phyloP scores from a whole-genome alignment of 2,797 vertebrate species.

The Melanotaenia boesemani region DNA sequence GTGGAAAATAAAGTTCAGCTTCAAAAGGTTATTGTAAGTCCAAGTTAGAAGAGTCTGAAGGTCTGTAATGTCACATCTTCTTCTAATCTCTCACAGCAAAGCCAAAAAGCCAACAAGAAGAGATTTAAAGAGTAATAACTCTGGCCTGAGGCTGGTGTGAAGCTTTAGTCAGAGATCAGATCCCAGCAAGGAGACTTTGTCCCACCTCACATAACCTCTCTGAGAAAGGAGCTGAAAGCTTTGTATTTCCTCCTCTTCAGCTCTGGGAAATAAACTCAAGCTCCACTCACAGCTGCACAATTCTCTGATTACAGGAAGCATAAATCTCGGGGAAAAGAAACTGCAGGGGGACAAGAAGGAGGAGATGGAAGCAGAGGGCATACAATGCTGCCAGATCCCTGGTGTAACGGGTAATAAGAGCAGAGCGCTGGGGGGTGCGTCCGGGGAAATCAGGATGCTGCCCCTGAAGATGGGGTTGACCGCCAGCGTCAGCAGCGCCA shows the following conservation, averaged over 20 bases:
- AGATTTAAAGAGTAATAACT: constrained; percentile 13
- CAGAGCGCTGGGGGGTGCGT: constrained; percentile 21
- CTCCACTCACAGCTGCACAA: constrained; percentile 15
- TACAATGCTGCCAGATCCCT: constrained; percentile 21
- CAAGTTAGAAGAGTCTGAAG: not conserved
- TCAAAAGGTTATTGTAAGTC: too few relatives aligned
- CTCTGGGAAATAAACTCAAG: constrained; percentile 33
- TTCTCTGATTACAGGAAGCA: constrained; percentile 66
- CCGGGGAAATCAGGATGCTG: constrained; percentile 62
- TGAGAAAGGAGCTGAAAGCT: not conserved
- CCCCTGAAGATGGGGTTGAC: constrained; percentile 49
- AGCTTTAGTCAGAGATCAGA: constrained; percentile 20
- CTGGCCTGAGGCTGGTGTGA: not conserved
- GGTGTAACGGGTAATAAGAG: constrained; percentile 54
- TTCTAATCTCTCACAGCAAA: constrained; percentile 2
- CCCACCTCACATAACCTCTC: constrained; percentile 3
- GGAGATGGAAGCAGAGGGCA: constrained; percentile 30
- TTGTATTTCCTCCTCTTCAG: constrained; percentile 8
- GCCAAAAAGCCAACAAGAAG: constrained; percentile 6
- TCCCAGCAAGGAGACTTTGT: not conserved
- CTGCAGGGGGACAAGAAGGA: constrained; percentile 43
- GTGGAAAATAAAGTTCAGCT: too few relatives aligned
- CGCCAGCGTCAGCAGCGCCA: not conserved
- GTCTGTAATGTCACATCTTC: not conserved
- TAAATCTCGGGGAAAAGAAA: constrained; percentile 60